A percentile compares a stretch with the other conserved stretches of the same genome.
Conservation (phyloP, 2,113 vertebrate species). For the Zapus hudsonius region DNA sequence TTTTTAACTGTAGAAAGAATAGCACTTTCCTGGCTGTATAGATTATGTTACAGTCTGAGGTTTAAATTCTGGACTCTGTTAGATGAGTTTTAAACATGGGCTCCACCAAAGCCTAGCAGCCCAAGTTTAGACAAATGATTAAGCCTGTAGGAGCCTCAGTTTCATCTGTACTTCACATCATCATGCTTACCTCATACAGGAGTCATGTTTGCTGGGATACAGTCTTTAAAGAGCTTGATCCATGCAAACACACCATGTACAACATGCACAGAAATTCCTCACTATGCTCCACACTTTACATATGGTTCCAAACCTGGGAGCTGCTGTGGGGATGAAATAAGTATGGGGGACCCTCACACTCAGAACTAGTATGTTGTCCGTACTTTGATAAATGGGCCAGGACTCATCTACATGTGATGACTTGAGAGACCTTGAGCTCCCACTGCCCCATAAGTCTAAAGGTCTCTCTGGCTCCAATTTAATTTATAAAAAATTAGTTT, state of each 20-base stretch:
- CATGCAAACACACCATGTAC: background rate
- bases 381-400: background rate
- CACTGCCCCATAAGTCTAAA: background rate
- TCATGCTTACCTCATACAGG: background rate
- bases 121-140: background rate
- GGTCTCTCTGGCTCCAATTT: background rate
- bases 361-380: background rate
- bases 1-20: background rate
- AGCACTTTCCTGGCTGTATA: background rate
- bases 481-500: background rate
- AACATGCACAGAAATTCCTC: background rate
- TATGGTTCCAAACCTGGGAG: background rate
- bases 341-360: background rate
- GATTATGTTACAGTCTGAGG: background rate
- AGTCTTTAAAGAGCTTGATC: slow-evolving; percentile 12
- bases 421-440: background rate
- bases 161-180: background rate
- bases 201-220: background rate
- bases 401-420: background rate
- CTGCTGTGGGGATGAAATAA: background rate
- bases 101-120: background rate
- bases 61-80: background rate
- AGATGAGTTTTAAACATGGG: background rate
- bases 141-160: background rate
- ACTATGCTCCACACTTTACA: background rate